A percentile compares a stretch with the other conserved stretches of the same genome.
Evolutionary conservation across 2,113 vertebrate genomes (phyloP).

Genomic region (Hippocampus abdominalis): DNA sequence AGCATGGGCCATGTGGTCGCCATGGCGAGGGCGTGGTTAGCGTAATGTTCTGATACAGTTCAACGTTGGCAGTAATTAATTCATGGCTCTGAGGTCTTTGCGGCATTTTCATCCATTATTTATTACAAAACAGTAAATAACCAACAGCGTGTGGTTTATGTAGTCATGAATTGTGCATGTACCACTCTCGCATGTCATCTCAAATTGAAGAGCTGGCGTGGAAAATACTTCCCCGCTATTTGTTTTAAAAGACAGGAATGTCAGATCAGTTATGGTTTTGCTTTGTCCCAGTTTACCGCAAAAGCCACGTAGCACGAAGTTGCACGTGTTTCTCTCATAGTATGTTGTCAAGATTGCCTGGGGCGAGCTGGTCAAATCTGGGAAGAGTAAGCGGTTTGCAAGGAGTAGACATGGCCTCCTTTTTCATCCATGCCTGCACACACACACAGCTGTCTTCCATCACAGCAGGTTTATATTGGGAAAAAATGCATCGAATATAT

Average conservation of each 20-base stretch:
- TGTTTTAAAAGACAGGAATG: slow-evolving; percentile 15
- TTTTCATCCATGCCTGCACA: slow-evolving; percentile 22
- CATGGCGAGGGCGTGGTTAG: slow-evolving; percentile 25
- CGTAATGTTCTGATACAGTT: slow-evolving; percentile 20
- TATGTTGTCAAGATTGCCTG: slow-evolving; percentile 7
- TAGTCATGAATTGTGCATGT: slow-evolving; percentile 60
- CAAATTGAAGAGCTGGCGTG: slow-evolving; percentile 18
- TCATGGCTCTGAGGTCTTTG: slow-evolving; percentile 54
- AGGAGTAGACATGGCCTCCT: slow-evolving; percentile 18
- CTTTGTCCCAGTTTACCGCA: background rate
- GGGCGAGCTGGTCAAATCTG: slow-evolving; percentile 15
- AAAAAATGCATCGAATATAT: slow-evolving; percentile 28
- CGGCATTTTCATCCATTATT: slow-evolving; percentile 65
- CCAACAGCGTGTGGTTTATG: slow-evolving; percentile 51
- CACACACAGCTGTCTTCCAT: slow-evolving; percentile 52
- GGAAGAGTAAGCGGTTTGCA: slow-evolving; percentile 20
- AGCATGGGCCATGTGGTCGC: slow-evolving; percentile 2
- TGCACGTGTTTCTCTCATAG: slow-evolving; percentile 15
- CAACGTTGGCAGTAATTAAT: slow-evolving; percentile 57
- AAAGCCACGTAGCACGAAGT: slow-evolving; percentile 1
- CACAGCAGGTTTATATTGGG: slow-evolving; percentile 21
- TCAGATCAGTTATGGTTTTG: slow-evolving; percentile 17
- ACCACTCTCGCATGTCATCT: slow-evolving; percentile 25
- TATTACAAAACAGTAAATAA: slow-evolving; percentile 58
- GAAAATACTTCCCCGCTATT: slow-evolving; percentile 24